Conservation (phyloP, 2,888 invertebrate species). For the Volucella bombylans region DNA sequence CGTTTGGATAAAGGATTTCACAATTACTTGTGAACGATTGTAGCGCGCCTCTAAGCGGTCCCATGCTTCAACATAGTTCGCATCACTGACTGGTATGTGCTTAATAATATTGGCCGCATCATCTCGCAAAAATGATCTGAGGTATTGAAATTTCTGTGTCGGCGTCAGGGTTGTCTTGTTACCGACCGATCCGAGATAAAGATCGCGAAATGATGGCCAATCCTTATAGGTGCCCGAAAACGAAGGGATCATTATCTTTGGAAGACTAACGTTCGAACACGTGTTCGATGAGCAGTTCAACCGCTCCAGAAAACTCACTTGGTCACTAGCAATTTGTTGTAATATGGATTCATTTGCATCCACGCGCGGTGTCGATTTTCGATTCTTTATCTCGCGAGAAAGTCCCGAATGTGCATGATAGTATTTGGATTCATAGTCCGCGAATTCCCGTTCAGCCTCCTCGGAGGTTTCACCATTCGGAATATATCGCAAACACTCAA, state of each 20-base stretch:
- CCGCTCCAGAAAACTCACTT: too few relatives aligned
- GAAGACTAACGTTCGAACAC: not conserved
- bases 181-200: not conserved
- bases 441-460: not conserved
- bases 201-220: not conserved
- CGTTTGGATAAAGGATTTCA: not conserved
- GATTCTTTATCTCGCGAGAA: not conserved
- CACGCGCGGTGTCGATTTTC: not conserved
- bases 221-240: not conserved
- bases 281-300: too few relatives aligned
- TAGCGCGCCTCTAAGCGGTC: too few relatives aligned
- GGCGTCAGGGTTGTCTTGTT: too few relatives aligned
- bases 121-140: too few relatives aligned
- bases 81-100: too few relatives aligned
- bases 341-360: not conserved
- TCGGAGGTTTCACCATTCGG: not conserved
- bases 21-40: not conserved
- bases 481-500: not conserved
- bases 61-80: too few relatives aligned
- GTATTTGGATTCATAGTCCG: not conserved
- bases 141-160: too few relatives aligned
- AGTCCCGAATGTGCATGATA: too few relatives aligned
- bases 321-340: not conserved
- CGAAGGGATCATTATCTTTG: not conserved
- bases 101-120: too few relatives aligned